phyloP scores from a whole-genome alignment of 2,113 vertebrate species.

The Heteronetta atricapilla region DNA sequence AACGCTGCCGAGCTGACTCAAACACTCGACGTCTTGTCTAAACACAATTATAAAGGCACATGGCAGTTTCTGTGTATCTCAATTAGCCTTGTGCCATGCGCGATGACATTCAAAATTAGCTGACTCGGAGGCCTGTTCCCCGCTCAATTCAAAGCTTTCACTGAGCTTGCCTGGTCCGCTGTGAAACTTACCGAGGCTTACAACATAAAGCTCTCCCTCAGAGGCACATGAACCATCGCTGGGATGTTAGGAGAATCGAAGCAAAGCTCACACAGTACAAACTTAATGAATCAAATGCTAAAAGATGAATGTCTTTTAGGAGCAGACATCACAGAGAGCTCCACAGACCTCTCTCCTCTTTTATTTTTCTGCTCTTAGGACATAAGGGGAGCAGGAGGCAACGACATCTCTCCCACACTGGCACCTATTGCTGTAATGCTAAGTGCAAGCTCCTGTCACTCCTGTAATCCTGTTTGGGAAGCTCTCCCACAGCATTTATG shows the following conservation, averaged over 20 bases:
- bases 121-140: background rate
- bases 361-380: background rate
- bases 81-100: constrained; percentile 11
- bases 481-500: background rate
- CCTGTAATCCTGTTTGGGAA: constrained; percentile 1
- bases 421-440: background rate
- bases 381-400: background rate
- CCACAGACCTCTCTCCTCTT: background rate
- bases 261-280: background rate
- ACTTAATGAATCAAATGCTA: background rate
- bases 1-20: constrained; percentile 36
- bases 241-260: background rate
- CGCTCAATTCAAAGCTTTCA: background rate
- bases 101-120: background rate
- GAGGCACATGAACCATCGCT: background rate
- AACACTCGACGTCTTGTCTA: constrained; percentile 39
- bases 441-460: background rate
- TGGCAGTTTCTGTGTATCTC: constrained; percentile 29
- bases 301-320: background rate
- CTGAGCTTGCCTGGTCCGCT: background rate
- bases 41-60: constrained; percentile 36
- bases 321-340: background rate
- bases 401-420: background rate
- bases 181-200: background rate
- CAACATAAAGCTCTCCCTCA: background rate